Evolutionary conservation across 2,888 invertebrate genomes (phyloP).

Genomic region (Galerucella nymphaeae): DNA sequence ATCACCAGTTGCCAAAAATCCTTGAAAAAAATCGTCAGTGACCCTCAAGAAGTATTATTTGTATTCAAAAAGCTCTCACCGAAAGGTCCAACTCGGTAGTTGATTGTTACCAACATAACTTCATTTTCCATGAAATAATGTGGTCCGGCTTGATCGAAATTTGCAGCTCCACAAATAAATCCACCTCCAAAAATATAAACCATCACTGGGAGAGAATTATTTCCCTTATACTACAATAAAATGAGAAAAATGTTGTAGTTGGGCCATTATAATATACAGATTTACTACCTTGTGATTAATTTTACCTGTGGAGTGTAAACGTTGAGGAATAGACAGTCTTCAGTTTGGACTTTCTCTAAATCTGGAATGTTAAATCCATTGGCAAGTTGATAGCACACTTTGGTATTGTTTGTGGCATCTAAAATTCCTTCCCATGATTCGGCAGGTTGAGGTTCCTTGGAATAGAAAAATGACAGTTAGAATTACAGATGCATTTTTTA

Average conservation of each 20-base stretch:
- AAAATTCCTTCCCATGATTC: constrained; percentile 34
- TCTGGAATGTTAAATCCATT: constrained; percentile 5
- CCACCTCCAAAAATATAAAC: constrained; percentile 63
- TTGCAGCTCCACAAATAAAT: constrained; percentile 57
- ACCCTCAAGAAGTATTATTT: too few relatives aligned
- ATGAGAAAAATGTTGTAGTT: neutral
- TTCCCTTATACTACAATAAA: constrained; percentile 19
- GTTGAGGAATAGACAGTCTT: constrained; percentile 38
- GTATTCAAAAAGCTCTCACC: constrained; percentile 42
- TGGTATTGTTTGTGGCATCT: constrained; percentile 37
- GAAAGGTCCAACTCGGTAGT: constrained; percentile 52
- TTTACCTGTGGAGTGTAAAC: constrained; percentile 35
- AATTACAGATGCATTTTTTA: too few relatives aligned
- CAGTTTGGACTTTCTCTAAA: constrained; percentile 22
- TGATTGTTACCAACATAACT: constrained; percentile 51
- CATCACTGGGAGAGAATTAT: constrained; percentile 57
- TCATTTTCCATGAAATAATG: constrained; percentile 58
- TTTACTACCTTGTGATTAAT: too few relatives aligned
- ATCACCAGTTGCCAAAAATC: constrained; percentile 45
- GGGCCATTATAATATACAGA: too few relatives aligned
- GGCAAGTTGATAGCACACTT: constrained; percentile 27
- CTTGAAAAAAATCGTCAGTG: constrained; percentile 13
- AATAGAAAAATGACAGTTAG: neutral
- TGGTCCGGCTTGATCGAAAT: constrained; percentile 54
- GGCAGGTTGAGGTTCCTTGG: constrained; percentile 32